A percentile compares a stretch with the other conserved stretches of the same genome.
Evolutionary conservation across 2,888 invertebrate species (phyloP).

Genomic region (Limnephilus rhombicus): DNA sequence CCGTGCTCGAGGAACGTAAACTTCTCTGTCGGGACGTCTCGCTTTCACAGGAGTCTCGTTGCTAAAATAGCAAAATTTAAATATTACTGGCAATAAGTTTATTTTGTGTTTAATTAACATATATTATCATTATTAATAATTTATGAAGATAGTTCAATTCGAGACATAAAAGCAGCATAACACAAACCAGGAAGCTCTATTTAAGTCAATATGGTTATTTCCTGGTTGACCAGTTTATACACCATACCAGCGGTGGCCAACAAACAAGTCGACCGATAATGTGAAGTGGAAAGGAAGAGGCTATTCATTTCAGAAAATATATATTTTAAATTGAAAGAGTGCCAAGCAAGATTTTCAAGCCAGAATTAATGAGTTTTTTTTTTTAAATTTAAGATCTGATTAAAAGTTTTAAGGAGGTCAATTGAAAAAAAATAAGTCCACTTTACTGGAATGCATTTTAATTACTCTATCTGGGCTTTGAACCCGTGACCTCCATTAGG

Average conservation of each 20-base stretch:
- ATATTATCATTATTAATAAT: not conserved
- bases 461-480: not conserved
- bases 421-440: not conserved
- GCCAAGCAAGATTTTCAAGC: too few relatives aligned
- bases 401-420: not conserved
- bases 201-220: not conserved
- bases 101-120: not conserved
- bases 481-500: not conserved
- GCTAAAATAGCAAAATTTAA: conserved; percentile 47
- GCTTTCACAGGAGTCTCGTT: conserved; percentile 71
- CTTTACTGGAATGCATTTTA: not conserved
- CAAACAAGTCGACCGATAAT: not conserved
- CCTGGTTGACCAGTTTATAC: not conserved
- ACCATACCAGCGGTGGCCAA: not conserved
- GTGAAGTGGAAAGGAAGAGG: not conserved
- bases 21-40: conserved; percentile 86
- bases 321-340: not conserved
- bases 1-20: conserved; percentile 87
- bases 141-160: not conserved
- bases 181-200: not conserved
- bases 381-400: not conserved
- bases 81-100: not conserved
- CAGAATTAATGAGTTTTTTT: not conserved
- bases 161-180: not conserved
- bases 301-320: not conserved